Evolutionary conservation across 2,888 invertebrate species (phyloP), one percentile per base, ranked within the genome.

Genomic region (Himalopsyche anomala): DNA sequence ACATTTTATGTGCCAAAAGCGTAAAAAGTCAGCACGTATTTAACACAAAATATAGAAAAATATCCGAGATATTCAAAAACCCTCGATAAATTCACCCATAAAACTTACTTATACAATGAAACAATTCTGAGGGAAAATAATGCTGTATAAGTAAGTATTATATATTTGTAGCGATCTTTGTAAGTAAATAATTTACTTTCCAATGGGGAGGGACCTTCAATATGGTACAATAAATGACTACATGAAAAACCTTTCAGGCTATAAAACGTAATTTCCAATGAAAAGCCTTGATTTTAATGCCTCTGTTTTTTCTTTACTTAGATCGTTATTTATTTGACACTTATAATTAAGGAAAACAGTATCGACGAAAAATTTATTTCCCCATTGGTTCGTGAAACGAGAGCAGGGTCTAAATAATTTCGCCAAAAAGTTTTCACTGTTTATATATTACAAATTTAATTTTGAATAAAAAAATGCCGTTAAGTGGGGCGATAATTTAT

Each of bases 231-330:
- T 86, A 86, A 86, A 86, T 86, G 86, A 84, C 84, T 83, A 86
- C 86, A 86, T 56, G 86, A 81, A 84, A 86, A 86, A 86, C 86
- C 86, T 86, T 86, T 86, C 84, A 86, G 86, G 69, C 84, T 74
- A 84, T 81, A 80, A 81, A 84, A 62, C 84, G 83, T 84, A 86
- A 86, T 86, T 86, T 83, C 86, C 45, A 86, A 84, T 86, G 86
- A 86, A 84, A 42, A 80, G 62, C 81, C 80, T 84, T 86, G 84
- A 86, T 84, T 83, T 86, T 79, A 80, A 80, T 81, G 80, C 36
- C 81, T 80, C 81, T 83, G 84, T 55, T 86, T 83, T 86, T 62
- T 84, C 84, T 81, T 62, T 62, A 62, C 62, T 62, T 62, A 19
- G 62, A 62, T 62, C 28, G 62, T 62, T 62, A 62, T 62, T 62